phyloP scores from a whole-genome alignment of 1,140 invertebrate genomes.

The Cherax destructor region DNA sequence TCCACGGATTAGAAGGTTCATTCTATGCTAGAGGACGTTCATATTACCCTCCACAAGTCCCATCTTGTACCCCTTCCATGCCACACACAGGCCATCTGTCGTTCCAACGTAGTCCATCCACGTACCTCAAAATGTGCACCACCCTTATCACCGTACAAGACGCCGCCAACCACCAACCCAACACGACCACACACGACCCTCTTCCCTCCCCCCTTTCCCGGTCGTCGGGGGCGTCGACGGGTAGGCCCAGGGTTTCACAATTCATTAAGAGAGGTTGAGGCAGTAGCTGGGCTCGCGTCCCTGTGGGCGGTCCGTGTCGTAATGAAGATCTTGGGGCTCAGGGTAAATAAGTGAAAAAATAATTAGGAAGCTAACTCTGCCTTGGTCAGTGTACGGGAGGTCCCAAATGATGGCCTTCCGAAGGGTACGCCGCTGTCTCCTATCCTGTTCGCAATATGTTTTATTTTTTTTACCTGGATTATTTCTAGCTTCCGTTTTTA shows the following conservation, averaged over 20 bases:
- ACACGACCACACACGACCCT: conserved; percentile 21
- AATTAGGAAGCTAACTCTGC: conserved; percentile 25
- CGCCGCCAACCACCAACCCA: neutral
- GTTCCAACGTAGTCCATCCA: neutral
- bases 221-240: neutral
- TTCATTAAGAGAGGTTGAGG: conserved; percentile 31
- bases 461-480: too few species aligned
- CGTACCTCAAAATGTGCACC: neutral
- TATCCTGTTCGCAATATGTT: neutral
- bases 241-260: conserved; percentile 31
- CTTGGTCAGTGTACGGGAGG: neutral
- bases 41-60: neutral
- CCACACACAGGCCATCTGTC: neutral
- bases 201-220: neutral
- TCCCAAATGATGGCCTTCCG: neutral
- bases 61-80: neutral
- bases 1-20: too few species aligned
- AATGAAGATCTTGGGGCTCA: conserved; percentile 35
- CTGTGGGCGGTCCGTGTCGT: conserved; percentile 34
- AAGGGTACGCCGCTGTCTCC: neutral
- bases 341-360: conserved; percentile 42
- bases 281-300: conserved; percentile 16
- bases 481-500: too few species aligned
- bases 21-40: too few species aligned
- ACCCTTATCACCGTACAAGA: too few species aligned